Percentiles rank a stretch among this genome's conserved stretches.
phyloP scores from a whole-genome alignment of 2,797 vertebrate species.

The Cynopterus sphinx region DNA sequence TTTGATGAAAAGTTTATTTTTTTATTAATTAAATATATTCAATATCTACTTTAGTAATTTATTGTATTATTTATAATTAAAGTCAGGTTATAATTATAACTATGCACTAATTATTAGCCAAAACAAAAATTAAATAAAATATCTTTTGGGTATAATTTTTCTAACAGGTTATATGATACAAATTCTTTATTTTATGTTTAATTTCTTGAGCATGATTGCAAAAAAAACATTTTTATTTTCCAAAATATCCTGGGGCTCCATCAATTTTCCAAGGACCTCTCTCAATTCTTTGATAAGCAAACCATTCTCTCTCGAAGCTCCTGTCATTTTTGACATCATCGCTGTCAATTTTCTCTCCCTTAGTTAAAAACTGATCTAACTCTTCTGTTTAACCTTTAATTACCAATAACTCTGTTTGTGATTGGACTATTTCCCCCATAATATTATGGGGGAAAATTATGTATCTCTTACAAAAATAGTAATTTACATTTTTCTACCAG shows the following conservation, averaged over 20 bases:
- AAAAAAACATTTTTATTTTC: background rate
- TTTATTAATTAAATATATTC: background rate
- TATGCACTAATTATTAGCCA: background rate
- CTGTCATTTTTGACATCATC: background rate
- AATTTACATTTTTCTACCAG: background rate
- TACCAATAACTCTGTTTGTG: background rate
- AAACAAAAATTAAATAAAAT: background rate
- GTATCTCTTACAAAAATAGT: background rate
- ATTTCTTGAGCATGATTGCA: background rate
- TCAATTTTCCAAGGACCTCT: background rate
- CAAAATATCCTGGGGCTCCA: background rate
- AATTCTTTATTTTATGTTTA: background rate
- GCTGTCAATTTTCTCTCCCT: background rate
- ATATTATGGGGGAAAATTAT: background rate
- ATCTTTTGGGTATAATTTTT: background rate
- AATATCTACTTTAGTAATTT: background rate
- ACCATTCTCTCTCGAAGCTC: background rate
- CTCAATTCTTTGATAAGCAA: background rate
- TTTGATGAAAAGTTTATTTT: background rate
- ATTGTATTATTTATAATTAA: conserved; percentile 10
- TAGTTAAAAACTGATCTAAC: background rate
- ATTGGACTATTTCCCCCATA: background rate
- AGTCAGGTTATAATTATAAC: background rate
- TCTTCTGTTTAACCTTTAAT: background rate
- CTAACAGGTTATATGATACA: background rate